These are phyloP conservation scores for Helleia helle DNA, from an alignment of 2,888 invertebrate genomes.

Conservation along the genomic window DNA sequence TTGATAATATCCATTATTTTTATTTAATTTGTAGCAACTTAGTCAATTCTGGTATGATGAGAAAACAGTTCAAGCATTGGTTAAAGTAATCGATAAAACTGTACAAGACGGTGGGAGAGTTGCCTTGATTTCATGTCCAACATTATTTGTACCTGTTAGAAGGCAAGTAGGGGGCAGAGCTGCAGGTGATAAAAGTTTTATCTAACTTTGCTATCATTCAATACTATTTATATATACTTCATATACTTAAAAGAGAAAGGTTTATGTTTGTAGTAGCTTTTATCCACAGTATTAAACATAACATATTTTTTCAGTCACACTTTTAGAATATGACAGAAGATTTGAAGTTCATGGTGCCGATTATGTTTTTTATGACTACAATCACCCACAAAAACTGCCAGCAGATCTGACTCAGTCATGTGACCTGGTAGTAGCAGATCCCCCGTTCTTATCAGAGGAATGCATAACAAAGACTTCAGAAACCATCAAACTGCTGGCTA, in stretches of 20 bases:
- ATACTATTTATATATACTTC: too few relatives aligned
- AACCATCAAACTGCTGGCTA: constrained; percentile 83
- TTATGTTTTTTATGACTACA: constrained; percentile 92
- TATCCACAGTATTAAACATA: too few relatives aligned
- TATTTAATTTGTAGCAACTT: constrained; percentile 81
- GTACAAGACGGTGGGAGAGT: constrained; percentile 76
- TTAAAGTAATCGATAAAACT: constrained; percentile 75
- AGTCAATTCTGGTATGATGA: constrained; percentile 98
- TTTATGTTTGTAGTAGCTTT: too few relatives aligned
- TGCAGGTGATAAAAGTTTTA: constrained; percentile 44
- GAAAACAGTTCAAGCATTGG: constrained; percentile 81
- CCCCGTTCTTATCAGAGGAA: constrained; percentile 95
- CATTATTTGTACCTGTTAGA: constrained; percentile 81
- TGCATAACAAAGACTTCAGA: constrained; percentile 88
- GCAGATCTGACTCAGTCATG: constrained; percentile 74
- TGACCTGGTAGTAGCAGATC: constrained; percentile 93
- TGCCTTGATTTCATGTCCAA: constrained; percentile 91
- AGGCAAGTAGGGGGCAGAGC: constrained; percentile 54
- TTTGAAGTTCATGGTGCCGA: constrained; percentile 85
- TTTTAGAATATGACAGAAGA: constrained; percentile 90
- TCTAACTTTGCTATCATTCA: background rate
- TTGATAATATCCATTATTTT: background rate
- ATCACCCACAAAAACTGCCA: constrained; percentile 80
- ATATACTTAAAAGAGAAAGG: background rate
- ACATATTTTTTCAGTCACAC: constrained; percentile 74